Evolutionary conservation across 2,113 vertebrate genomes (phyloP).

Genomic region (Cephalopholis sonnerati): DNA sequence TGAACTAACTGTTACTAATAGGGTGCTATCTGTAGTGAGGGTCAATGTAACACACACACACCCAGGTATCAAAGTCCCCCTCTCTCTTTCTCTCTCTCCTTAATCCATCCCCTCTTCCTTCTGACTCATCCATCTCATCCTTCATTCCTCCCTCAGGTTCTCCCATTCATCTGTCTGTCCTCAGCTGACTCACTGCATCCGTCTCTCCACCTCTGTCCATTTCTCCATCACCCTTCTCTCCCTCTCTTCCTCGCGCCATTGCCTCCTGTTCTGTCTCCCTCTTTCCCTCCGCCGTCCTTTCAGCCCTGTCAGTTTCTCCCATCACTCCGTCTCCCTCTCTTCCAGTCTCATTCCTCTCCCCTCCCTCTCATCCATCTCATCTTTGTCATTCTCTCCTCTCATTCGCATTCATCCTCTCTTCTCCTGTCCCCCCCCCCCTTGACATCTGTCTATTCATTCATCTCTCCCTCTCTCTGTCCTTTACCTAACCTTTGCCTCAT

Average conservation of each 20-base stretch:
- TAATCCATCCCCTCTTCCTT: slow-evolving; percentile 19
- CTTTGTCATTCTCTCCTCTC: slow-evolving; percentile 37
- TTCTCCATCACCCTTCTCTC: not conserved
- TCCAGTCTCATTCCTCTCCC: slow-evolving; percentile 13
- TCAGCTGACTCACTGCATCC: slow-evolving; percentile 26
- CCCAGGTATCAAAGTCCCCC: slow-evolving; percentile 33
- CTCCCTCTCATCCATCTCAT: slow-evolving; percentile 31
- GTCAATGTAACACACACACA: slow-evolving; percentile 24
- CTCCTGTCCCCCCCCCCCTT: slow-evolving; percentile 4
- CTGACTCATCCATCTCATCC: slow-evolving; percentile 33
- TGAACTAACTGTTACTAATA: slow-evolving; percentile 37
- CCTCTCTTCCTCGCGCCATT: slow-evolving; percentile 19
- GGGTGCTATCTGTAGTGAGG: slow-evolving; percentile 34
- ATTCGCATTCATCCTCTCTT: slow-evolving; percentile 43
- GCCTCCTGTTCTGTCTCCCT: slow-evolving; percentile 33
- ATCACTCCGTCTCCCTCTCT: slow-evolving; percentile 29
- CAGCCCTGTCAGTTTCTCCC: slow-evolving; percentile 49
- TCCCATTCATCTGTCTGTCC: slow-evolving; percentile 54
- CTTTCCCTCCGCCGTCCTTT: slow-evolving; percentile 28
- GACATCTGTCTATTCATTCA: slow-evolving; percentile 42
- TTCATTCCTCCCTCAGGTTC: slow-evolving; percentile 29
- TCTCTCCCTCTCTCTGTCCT: slow-evolving; percentile 50
- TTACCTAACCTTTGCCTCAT: slow-evolving; percentile 60
- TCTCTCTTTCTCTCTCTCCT: not conserved
- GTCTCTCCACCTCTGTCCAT: slow-evolving; percentile 29